Conservation (phyloP, 2,888 invertebrate species). For the Macrophya alboannulata region DNA sequence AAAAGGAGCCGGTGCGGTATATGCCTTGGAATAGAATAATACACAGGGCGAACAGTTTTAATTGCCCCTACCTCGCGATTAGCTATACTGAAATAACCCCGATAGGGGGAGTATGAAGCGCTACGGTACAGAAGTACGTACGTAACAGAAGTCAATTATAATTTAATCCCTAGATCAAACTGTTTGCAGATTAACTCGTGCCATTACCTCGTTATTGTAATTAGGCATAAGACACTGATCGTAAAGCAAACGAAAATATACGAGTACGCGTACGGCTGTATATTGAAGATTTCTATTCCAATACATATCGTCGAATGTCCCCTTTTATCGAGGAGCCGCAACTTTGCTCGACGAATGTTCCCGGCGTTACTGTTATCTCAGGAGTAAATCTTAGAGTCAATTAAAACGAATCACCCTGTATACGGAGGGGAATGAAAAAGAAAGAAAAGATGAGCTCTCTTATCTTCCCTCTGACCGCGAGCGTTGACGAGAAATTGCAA, state of each 20-base stretch:
- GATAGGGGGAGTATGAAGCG: background rate
- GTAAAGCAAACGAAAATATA: background rate
- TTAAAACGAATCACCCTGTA: slow-evolving; percentile 54
- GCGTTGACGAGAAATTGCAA: slow-evolving; percentile 48
- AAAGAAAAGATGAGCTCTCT: slow-evolving; percentile 47
- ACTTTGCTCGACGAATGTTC: slow-evolving; percentile 27
- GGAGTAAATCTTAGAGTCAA: slow-evolving; percentile 51
- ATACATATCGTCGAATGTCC: slow-evolving; percentile 24
- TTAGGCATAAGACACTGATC: too few relatives aligned
- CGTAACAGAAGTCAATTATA: background rate
- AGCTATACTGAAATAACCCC: background rate
- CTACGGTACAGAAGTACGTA: background rate
- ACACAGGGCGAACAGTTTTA: background rate
- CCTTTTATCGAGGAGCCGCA: slow-evolving; percentile 21
- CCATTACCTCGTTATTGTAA: too few relatives aligned
- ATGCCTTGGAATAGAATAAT: slow-evolving; percentile 40
- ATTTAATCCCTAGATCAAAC: background rate
- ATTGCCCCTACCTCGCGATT: background rate
- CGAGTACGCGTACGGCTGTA: background rate
- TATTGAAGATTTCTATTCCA: slow-evolving; percentile 10
- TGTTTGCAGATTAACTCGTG: background rate
- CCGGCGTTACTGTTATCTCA: slow-evolving; percentile 44
- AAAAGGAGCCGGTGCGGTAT: slow-evolving; percentile 29
- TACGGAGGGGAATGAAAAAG: slow-evolving; percentile 21
- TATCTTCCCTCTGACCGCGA: slow-evolving; percentile 48